phyloP scores from a whole-genome alignment of 2,113 vertebrate species.

The Oreochromis aureus region DNA sequence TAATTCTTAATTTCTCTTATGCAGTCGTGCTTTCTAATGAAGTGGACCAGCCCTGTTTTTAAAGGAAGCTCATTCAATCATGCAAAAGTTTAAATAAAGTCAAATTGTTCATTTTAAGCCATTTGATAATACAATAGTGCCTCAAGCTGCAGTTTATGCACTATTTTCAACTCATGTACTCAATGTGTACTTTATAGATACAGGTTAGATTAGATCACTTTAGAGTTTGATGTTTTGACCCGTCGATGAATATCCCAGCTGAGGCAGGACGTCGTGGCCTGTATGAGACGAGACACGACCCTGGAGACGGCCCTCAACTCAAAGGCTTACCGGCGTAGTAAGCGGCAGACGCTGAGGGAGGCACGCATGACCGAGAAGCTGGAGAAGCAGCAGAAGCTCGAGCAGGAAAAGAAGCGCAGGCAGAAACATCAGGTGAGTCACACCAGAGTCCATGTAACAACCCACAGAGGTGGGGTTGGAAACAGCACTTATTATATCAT shows the following conservation, averaged over 20 bases:
- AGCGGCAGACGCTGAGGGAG: slow-evolving; percentile 92
- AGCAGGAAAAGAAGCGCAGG: slow-evolving; percentile 94
- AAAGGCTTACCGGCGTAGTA: slow-evolving; percentile 96
- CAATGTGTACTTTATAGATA: background rate
- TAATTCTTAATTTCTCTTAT: background rate
- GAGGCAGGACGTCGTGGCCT: slow-evolving; percentile 95
- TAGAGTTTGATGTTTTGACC: background rate
- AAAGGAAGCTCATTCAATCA: background rate
- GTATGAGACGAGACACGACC: slow-evolving; percentile 94
- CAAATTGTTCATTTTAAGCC: background rate
- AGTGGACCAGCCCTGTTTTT: background rate
- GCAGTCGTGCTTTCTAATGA: background rate
- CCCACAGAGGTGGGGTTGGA: background rate
- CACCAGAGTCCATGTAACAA: accelerated
- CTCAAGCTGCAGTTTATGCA: background rate
- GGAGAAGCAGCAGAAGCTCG: slow-evolving; percentile 98
- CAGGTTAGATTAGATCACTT: background rate
- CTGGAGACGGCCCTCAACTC: slow-evolving; percentile 96
- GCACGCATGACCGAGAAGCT: slow-evolving; percentile 98
- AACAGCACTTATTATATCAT: background rate
- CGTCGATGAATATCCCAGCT: slow-evolving; percentile 66
- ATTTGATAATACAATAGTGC: background rate
- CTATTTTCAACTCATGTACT: background rate
- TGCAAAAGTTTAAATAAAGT: background rate
- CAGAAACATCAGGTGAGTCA: slow-evolving; percentile 92